Conservation (phyloP, 2,797 vertebrate genomes). For the Sebastes matsubarae region DNA sequence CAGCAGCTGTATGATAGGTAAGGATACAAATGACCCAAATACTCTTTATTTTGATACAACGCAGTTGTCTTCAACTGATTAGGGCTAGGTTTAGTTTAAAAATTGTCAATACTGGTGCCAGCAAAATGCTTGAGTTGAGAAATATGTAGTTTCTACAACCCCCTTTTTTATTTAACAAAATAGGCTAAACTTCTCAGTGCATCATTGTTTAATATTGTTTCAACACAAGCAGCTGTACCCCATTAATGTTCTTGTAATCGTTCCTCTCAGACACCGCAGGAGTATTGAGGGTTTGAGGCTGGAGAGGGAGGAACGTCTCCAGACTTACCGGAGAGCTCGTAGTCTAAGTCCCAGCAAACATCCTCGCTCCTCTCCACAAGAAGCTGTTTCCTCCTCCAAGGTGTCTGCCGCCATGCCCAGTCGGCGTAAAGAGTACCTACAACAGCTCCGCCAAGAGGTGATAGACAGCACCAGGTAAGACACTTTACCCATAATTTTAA, state of each 20-base stretch:
- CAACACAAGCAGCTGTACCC: background rate
- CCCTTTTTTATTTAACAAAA: background rate
- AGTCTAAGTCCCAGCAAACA: constrained; percentile 91
- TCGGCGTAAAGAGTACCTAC: constrained; percentile 83
- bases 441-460: constrained; percentile 87
- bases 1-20: constrained; percentile 81
- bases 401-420: constrained; percentile 75
- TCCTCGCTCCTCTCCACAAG: constrained; percentile 53
- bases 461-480: constrained; percentile 87
- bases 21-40: background rate
- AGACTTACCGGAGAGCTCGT: constrained; percentile 82
- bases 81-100: background rate
- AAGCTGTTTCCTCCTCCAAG: constrained; percentile 41
- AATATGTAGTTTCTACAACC: background rate
- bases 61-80: background rate
- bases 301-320: constrained; percentile 85
- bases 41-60: background rate
- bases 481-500: background rate
- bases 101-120: background rate
- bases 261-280: constrained; percentile 84
- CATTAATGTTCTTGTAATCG: background rate
- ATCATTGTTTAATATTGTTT: background rate
- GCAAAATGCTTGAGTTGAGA: background rate
- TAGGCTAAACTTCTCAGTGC: background rate
- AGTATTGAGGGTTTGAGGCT: constrained; percentile 86